Evolutionary conservation across 92 coral and sea anemone genomes (phyloP).

Genomic region (Porites rus): DNA sequence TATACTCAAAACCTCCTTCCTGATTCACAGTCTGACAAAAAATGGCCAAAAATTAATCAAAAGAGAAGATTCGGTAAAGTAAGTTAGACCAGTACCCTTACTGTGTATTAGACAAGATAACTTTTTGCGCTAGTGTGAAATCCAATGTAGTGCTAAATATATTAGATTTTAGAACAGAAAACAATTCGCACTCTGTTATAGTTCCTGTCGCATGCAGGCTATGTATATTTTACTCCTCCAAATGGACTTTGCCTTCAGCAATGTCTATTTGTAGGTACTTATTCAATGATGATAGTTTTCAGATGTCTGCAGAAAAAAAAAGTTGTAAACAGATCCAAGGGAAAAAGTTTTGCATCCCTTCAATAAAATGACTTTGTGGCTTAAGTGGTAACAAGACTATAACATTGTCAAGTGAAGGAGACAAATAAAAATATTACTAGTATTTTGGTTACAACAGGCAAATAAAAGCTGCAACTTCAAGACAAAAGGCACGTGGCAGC

Average conservation of each 20-base stretch:
- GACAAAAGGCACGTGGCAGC: neutral
- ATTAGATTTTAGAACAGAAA: neutral
- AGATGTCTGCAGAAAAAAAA: too few relatives aligned
- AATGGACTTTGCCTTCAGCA: too few relatives aligned
- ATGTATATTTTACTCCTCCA: too few relatives aligned
- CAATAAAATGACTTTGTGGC: neutral
- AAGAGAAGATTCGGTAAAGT: neutral
- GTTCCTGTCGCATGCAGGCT: neutral
- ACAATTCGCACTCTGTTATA: too few relatives aligned
- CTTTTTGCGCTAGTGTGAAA: neutral
- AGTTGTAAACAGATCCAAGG: too few relatives aligned
- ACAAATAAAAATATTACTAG: neutral
- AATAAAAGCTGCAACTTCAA: neutral
- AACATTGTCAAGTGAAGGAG: neutral
- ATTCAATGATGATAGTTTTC: too few relatives aligned
- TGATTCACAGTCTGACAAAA: slow-evolving; percentile 88
- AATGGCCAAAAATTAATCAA: neutral
- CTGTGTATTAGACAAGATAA: neutral
- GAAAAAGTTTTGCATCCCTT: too few relatives aligned
- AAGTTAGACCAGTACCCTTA: neutral
- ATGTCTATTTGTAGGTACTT: too few relatives aligned
- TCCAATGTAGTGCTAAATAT: neutral
- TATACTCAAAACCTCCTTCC: slow-evolving; percentile 96
- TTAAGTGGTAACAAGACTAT: neutral
- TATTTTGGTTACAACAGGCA: neutral